phyloP scores from a whole-genome alignment of 2,888 invertebrate genomes.

The Drosophila phalerata region DNA sequence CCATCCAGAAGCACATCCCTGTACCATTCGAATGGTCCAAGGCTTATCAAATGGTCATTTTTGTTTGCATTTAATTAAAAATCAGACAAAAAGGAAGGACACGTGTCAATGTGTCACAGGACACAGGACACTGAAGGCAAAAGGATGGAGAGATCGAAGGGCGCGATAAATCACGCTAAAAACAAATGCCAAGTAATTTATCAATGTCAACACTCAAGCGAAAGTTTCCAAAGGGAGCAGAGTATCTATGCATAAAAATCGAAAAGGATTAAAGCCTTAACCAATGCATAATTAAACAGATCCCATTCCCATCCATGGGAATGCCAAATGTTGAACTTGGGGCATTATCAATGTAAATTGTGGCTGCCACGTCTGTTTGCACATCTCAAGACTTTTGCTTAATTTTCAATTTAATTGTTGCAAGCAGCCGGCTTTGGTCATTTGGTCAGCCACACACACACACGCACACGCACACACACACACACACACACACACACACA shows the following conservation, averaged over 20 bases:
- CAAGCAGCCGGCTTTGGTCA: conserved; percentile 49
- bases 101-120: conserved; percentile 83
- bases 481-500: conserved; percentile 3
- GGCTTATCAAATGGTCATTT: conserved; percentile 84
- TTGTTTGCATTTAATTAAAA: conserved; percentile 85
- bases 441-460: conserved; percentile 46
- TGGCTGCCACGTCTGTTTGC: conserved; percentile 69
- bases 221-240: conserved; percentile 39
- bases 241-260: conserved; percentile 37
- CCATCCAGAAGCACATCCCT: conserved; percentile 6
- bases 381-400: conserved; percentile 75
- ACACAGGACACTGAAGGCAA: conserved; percentile 32
- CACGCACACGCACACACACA: background rate
- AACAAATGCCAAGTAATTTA: conserved; percentile 83
- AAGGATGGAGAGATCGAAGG: conserved; percentile 36
- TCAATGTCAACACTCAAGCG: conserved; percentile 81
- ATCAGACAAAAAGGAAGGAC: conserved; percentile 77
- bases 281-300: conserved; percentile 72
- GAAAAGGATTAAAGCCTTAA: conserved; percentile 81
- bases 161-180: conserved; percentile 84
- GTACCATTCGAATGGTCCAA: background rate
- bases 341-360: conserved; percentile 54
- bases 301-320: background rate
- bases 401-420: conserved; percentile 71
- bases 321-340: conserved; percentile 9